These are phyloP conservation scores for Thyatira batis DNA, from an alignment of 2,888 invertebrate genomes.

Conservation along the genomic window DNA sequence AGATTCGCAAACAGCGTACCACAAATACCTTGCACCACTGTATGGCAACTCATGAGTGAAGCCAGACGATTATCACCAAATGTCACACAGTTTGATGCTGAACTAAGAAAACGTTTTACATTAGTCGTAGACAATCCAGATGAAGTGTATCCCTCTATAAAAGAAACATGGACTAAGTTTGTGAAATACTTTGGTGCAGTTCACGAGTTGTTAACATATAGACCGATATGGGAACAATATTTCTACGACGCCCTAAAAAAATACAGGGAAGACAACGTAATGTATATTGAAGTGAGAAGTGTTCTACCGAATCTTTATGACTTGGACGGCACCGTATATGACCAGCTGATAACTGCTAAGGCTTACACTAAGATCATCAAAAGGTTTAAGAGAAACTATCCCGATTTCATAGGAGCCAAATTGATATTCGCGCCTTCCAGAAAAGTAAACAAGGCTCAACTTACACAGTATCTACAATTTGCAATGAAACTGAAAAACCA, in stretches of 20 bases:
- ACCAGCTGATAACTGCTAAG: slow-evolving; percentile 79
- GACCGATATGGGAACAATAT: slow-evolving; percentile 85
- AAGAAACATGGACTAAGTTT: slow-evolving; percentile 84
- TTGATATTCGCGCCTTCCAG: slow-evolving; percentile 86
- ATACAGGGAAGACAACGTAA: slow-evolving; percentile 85
- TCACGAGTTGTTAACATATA: slow-evolving; percentile 80
- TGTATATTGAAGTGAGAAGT: slow-evolving; percentile 87
- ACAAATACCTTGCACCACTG: slow-evolving; percentile 33
- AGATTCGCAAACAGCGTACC: slow-evolving; percentile 54
- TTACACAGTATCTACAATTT: slow-evolving; percentile 70
- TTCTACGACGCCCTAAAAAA: slow-evolving; percentile 84
- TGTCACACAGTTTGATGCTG: slow-evolving; percentile 71
- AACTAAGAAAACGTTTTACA: slow-evolving; percentile 79
- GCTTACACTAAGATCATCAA: slow-evolving; percentile 82
- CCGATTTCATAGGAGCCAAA: slow-evolving; percentile 86
- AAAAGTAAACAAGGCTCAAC: slow-evolving; percentile 51
- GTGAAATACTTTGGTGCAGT: slow-evolving; percentile 79
- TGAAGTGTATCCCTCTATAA: slow-evolving; percentile 72
- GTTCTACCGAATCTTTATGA: slow-evolving; percentile 85
- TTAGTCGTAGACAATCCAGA: slow-evolving; percentile 77
- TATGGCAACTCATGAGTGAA: slow-evolving; percentile 76
- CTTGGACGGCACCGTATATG: slow-evolving; percentile 82
- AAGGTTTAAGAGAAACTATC: slow-evolving; percentile 82
- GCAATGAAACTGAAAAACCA: slow-evolving; percentile 63
- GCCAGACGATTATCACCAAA: slow-evolving; percentile 63